Evolutionary conservation across 2,797 vertebrate genomes (phyloP).

Genomic region (Coregonus suidteri): DNA sequence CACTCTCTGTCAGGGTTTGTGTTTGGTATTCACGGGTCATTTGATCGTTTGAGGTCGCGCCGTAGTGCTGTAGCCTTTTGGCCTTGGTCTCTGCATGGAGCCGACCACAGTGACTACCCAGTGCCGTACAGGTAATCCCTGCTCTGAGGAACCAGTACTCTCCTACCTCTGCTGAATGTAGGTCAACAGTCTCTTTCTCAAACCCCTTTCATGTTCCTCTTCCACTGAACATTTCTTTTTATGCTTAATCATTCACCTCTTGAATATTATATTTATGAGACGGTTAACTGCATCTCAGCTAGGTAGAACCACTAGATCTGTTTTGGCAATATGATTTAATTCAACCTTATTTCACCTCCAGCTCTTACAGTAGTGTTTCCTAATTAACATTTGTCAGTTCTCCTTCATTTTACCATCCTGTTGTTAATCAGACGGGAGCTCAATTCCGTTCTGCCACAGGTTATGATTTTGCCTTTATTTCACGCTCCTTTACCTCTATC

Average conservation of each 20-base stretch:
- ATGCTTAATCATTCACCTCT: constrained; percentile 49
- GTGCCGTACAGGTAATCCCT: constrained; percentile 13
- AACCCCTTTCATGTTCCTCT: constrained; percentile 61
- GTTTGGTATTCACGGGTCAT: not conserved
- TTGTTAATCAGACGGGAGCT: constrained; percentile 62
- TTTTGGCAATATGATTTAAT: constrained; percentile 25
- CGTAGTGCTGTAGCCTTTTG: not conserved
- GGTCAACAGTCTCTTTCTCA: constrained; percentile 61
- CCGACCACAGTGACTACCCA: constrained; percentile 5
- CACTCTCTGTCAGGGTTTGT: not conserved
- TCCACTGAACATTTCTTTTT: constrained; percentile 56
- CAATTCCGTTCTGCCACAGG: constrained; percentile 60
- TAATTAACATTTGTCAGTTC: constrained; percentile 52
- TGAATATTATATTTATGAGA: constrained; percentile 57
- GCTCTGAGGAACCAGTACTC: too few species aligned
- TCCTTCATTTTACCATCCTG: constrained; percentile 42
- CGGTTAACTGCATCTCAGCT: not conserved
- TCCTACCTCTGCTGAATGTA: constrained; percentile 52
- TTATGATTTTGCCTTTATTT: constrained; percentile 68
- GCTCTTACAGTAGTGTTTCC: constrained; percentile 52
- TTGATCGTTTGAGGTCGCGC: not conserved
- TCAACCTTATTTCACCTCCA: constrained; percentile 30
- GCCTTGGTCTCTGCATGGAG: not conserved
- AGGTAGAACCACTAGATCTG: not conserved
- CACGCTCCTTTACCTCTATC: constrained; percentile 36